Percentiles rank a stretch among this genome's conserved stretches.
phyloP scores from a whole-genome alignment of 2,797 vertebrate species.

The Neosalanx taihuensis region DNA sequence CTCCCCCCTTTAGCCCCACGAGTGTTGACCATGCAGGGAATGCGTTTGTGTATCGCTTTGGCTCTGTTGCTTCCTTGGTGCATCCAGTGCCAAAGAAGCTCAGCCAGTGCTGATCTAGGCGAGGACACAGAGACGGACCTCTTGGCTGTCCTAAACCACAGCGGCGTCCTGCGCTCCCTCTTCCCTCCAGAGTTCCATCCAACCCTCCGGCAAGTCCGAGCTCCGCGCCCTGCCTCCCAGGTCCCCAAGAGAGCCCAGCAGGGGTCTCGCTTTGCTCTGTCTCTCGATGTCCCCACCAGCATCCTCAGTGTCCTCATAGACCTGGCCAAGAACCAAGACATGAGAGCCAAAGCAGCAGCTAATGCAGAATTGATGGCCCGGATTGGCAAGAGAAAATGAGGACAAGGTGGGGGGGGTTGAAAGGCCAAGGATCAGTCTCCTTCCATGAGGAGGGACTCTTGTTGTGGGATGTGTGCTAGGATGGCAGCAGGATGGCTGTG shows the following conservation, averaged over 20 bases:
- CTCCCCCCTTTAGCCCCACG: conserved; percentile 33
- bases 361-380: conserved; percentile 82
- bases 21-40: conserved; percentile 57
- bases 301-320: conserved; percentile 81
- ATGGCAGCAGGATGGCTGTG: not conserved
- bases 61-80: conserved; percentile 65
- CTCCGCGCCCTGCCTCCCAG: conserved; percentile 44
- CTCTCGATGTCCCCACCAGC: conserved; percentile 80
- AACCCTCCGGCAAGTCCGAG: conserved; percentile 45
- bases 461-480: not conserved
- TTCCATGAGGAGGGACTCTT: not conserved
- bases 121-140: conserved; percentile 51
- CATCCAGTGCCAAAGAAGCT: conserved; percentile 53
- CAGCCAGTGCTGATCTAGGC: conserved; percentile 31
- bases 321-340: conserved; percentile 81
- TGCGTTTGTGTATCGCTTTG: conserved; percentile 60
- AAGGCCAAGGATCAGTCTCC: conserved; percentile 6
- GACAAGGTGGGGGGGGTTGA: not conserved
- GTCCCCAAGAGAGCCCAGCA: conserved; percentile 70
- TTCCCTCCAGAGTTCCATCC: conserved; percentile 47
- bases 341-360: conserved; percentile 79
- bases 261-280: conserved; percentile 75
- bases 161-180: conserved; percentile 43
- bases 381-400: conserved; percentile 77
- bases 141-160: conserved; percentile 46